Conservation (phyloP, 2,888 invertebrate species). For the Eupeodes luniger region DNA sequence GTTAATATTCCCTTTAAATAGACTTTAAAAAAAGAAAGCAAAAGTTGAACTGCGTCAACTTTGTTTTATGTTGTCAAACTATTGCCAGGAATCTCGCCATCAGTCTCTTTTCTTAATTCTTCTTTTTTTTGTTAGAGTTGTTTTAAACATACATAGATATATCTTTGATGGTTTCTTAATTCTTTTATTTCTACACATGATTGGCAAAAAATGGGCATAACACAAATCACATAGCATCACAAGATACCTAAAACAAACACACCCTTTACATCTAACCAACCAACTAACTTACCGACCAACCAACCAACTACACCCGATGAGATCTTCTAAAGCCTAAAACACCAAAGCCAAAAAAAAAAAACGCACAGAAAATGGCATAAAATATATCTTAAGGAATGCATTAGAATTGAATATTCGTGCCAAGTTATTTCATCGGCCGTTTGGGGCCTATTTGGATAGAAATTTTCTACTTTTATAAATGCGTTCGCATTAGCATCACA, state of each 20-base stretch:
- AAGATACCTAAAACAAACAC: slow-evolving; percentile 22
- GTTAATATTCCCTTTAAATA: no score
- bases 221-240: slow-evolving; percentile 55
- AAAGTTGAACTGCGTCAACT: not conserved
- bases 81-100: slow-evolving; percentile 73
- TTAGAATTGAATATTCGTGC: slow-evolving; percentile 75
- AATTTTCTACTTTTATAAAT: slow-evolving; percentile 77
- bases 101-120: slow-evolving; percentile 28
- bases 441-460: slow-evolving; percentile 78
- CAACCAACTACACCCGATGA: slow-evolving; percentile 13
- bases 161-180: slow-evolving; percentile 61
- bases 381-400: slow-evolving; percentile 69
- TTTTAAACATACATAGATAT: slow-evolving; percentile 21
- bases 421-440: slow-evolving; percentile 77
- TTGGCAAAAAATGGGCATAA: slow-evolving; percentile 64
- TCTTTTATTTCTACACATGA: slow-evolving; percentile 47
- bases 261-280: not conserved
- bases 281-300: not conserved
- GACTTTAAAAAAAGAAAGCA: not conserved
- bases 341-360: not conserved
- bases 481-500: slow-evolving; percentile 65
- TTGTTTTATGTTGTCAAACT: not conserved
- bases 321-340: not conserved
- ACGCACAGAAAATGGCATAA: slow-evolving; percentile 38
- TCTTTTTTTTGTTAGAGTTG: not conserved